Evolutionary conservation across 2,113 vertebrate genomes (phyloP), one percentile per base, ranked within the genome.

Genomic region (Coturnix japonica): DNA sequence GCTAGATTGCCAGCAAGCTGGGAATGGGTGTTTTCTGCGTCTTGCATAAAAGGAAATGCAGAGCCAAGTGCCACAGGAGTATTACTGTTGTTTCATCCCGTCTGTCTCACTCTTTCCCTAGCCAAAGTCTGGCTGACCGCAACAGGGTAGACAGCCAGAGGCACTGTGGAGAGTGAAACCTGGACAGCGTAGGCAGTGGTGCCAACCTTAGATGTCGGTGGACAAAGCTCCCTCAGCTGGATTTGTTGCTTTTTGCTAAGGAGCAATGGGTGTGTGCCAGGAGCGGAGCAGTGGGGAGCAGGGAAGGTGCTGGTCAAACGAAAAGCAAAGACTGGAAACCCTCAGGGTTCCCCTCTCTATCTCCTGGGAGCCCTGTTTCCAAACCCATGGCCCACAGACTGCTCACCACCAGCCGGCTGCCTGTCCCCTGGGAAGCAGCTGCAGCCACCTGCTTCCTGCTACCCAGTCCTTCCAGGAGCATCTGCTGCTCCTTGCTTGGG

Each of bases 31-130:
- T 5, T 28, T 81, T 88, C 81, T 84, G 70, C 20, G 12, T 91
- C 71, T 87, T 77, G 75, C 31, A 5, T 60, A 76, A 87, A 53
- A 91, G 78, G 64, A 87, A 84, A 85, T 5, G 47, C 65, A 91
- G 87, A 93, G 92, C 81, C 94, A 95, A 94, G 81, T 92, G 93
- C 94, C 95, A 93, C 84, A 87, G 56, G 84, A 92, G 43, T 67
- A 87, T 92, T 95, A 28, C 63, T 85, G 71, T 3, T 16, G 84
- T 93, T 91, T 94, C 64, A 92, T 85, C 78, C 87, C 79, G 46
- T 22, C 63, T 65, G 81, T 94, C 94, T 92, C 81, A 0, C 87
- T 89, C 79, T 89, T 56, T 94, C 69, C 56, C 65, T 49, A 87
- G 67, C 60, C 81, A 92, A 87, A 91, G 66, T 60, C 81, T 87